Conservation (phyloP, 2,113 vertebrate species). For the Callopanchax toddi region DNA sequence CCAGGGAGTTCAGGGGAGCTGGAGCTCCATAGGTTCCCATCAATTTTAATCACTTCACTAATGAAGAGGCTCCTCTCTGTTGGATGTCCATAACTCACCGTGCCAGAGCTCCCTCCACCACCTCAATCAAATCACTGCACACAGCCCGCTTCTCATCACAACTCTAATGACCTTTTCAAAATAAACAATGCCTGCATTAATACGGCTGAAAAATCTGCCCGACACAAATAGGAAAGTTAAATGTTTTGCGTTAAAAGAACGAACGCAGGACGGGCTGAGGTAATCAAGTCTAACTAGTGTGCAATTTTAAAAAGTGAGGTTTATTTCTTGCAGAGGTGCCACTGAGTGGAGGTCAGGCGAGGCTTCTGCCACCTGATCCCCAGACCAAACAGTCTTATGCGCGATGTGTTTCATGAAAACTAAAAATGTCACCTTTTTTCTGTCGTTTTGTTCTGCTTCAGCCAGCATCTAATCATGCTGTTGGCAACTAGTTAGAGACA, state of each 20-base stretch:
- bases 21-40: slow-evolving; percentile 80
- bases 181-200: slow-evolving; percentile 81
- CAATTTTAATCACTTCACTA: slow-evolving; percentile 86
- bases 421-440: no score
- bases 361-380: no score
- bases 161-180: slow-evolving; percentile 80
- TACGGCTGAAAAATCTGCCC: slow-evolving; percentile 63
- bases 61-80: slow-evolving; percentile 86
- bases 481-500: no score
- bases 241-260: slow-evolving; percentile 54
- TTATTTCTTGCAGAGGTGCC: neutral
- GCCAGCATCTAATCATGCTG: no score
- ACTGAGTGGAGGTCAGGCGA: neutral
- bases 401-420: no score
- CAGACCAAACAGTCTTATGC: no score
- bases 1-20: slow-evolving; percentile 75
- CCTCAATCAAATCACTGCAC: slow-evolving; percentile 81
- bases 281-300: slow-evolving; percentile 51
- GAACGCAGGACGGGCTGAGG: slow-evolving; percentile 11
- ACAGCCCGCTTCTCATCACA: slow-evolving; percentile 66
- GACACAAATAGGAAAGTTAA: slow-evolving; percentile 69
- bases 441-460: no score
- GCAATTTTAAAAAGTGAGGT: neutral
- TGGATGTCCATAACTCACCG: slow-evolving; percentile 85
- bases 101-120: slow-evolving; percentile 74